A percentile compares a stretch with the other conserved stretches of the same genome.
phyloP scores from a whole-genome alignment of 2,113 vertebrate genomes.

The Atrichornis clamosus region DNA sequence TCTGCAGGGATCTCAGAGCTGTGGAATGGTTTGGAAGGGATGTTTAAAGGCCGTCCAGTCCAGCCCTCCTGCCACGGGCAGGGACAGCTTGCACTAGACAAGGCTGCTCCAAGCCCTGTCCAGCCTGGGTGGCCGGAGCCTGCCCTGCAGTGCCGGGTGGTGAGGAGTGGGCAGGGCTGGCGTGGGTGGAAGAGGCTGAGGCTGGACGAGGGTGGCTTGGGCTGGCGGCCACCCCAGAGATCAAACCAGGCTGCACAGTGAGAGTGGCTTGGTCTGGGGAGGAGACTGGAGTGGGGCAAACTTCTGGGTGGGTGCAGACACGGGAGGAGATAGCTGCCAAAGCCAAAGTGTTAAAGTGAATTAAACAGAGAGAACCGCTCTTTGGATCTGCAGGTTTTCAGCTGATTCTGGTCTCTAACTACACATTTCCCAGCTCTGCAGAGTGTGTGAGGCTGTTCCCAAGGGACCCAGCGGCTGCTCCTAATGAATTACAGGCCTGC shows the following conservation, averaged over 20 bases:
- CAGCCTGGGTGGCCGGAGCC: rapidly evolving
- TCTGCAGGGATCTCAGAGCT: background rate
- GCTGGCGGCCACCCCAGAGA: background rate
- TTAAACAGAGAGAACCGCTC: background rate
- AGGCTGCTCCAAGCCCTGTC: background rate
- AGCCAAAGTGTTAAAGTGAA: background rate
- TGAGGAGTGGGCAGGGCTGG: background rate
- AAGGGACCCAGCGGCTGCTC: background rate
- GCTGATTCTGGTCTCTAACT: background rate
- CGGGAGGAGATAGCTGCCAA: background rate
- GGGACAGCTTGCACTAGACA: too few relatives aligned
- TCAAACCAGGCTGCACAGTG: too few relatives aligned
- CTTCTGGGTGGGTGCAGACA: background rate
- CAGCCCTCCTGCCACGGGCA: too few relatives aligned
- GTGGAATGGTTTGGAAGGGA: too few relatives aligned
- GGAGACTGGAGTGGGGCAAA: background rate
- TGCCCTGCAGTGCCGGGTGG: background rate
- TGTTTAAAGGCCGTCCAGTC: too few relatives aligned
- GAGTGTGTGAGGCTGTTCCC: background rate
- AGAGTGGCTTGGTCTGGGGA: background rate
- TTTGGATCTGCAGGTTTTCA: background rate
- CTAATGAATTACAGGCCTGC: conserved; percentile 10
- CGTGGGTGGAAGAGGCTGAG: background rate
- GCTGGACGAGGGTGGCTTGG: background rate
- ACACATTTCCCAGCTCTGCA: background rate